Evolutionary conservation across 2,888 invertebrate species (phyloP).

Genomic region (Archips crataeganus): DNA sequence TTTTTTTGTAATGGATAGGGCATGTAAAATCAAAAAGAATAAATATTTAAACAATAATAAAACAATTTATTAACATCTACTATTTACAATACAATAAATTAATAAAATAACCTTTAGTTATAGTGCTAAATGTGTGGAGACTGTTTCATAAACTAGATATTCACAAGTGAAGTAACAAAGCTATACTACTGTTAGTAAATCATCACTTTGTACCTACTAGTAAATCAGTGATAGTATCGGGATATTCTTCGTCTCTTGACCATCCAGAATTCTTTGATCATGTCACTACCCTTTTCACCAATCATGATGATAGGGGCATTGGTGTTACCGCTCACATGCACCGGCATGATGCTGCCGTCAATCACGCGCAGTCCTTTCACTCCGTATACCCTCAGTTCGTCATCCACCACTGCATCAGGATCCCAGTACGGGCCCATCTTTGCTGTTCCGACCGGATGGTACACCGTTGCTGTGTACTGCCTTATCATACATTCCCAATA

Average conservation of each 20-base stretch:
- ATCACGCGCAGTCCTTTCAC: slow-evolving; percentile 92
- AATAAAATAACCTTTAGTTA: slow-evolving; percentile 17
- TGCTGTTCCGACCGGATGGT: slow-evolving; percentile 94
- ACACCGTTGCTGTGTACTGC: slow-evolving; percentile 93
- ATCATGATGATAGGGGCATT: slow-evolving; percentile 96
- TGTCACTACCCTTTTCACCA: slow-evolving; percentile 94
- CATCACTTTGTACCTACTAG: neutral
- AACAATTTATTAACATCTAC: slow-evolving; percentile 19
- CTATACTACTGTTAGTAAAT: slow-evolving; percentile 23
- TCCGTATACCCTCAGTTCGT: slow-evolving; percentile 92
- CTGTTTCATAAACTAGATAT: neutral
- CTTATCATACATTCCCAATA: slow-evolving; percentile 96
- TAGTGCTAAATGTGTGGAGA: neutral
- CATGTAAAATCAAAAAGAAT: neutral
- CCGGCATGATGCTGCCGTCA: slow-evolving; percentile 95
- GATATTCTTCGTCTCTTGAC: slow-evolving; percentile 78
- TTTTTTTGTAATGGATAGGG: no score
- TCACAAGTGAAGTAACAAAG: neutral
- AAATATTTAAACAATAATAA: neutral
- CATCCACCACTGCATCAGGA: slow-evolving; percentile 92
- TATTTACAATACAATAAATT: slow-evolving; percentile 25
- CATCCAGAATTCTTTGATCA: slow-evolving; percentile 94
- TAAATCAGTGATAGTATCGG: slow-evolving; percentile 61
- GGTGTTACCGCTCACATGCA: slow-evolving; percentile 93
- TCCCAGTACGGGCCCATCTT: slow-evolving; percentile 97